A percentile compares a stretch with the other conserved stretches of the same genome.
These are phyloP conservation scores for Sitta carolinensis DNA, from an alignment of 2,797 vertebrate species.

Conservation along the genomic window DNA sequence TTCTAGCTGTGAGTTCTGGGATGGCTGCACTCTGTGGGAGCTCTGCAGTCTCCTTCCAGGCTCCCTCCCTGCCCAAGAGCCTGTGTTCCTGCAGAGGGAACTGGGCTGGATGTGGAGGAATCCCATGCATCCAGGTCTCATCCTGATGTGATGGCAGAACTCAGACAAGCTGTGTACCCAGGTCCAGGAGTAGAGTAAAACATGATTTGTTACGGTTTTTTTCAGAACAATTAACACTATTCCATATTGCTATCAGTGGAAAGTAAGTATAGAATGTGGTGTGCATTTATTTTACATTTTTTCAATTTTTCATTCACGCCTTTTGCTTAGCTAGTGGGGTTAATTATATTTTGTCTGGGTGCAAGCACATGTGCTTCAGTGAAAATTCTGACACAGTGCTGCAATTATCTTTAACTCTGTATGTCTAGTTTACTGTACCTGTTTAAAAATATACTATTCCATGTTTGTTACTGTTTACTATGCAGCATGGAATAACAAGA, in stretches of 20 bases:
- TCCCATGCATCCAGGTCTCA: fast-evolving
- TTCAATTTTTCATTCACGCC: background rate
- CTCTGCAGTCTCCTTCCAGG: background rate
- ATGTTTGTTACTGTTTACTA: background rate
- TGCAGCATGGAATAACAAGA: background rate
- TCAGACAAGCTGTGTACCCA: background rate
- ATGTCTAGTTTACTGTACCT: background rate
- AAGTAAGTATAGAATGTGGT: background rate
- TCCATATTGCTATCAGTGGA: background rate
- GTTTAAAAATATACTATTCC: background rate
- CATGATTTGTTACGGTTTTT: background rate
- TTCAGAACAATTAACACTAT: background rate
- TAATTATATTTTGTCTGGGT: background rate
- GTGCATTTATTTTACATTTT: background rate
- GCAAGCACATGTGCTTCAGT: background rate
- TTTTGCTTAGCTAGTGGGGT: background rate
- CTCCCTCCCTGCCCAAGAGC: fast-evolving
- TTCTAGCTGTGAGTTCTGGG: background rate
- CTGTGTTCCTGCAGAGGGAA: background rate
- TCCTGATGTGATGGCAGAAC: background rate
- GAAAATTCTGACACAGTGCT: background rate
- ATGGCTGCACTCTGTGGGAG: background rate
- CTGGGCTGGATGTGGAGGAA: background rate
- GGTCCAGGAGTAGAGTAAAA: background rate
- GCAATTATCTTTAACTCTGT: background rate